Base-by-base conservation (phyloP, 2,113 vertebrate genomes). In the Callospermophilus lateralis region DNA sequence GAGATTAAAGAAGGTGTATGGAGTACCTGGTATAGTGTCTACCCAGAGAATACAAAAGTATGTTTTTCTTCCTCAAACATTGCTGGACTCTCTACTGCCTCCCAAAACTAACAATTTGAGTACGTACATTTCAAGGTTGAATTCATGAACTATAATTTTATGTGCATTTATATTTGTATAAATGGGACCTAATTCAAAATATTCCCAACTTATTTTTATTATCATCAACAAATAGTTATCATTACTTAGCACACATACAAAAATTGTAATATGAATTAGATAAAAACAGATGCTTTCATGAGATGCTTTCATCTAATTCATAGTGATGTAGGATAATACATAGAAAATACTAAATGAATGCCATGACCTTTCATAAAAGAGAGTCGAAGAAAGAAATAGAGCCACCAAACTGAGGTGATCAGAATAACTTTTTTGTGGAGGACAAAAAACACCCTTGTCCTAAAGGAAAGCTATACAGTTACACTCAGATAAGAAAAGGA, bases 171-270 rank as follows among this genome's bases (percentile, higher is more conserved):
- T n/a, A 89, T 63, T 95, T 94, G 72, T 86, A 78, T 93, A 96
- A 96, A 89, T 93, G 48, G 12, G 20, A 95, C 72, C 79, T 97
- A 93, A 97, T 89, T 93, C 55, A 73, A 74, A 95, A 34, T 94
- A 94, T 89, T 86, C 53, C 42, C 70, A 78, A 93, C 58, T 94
- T 74, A 84, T 92, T 94, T 96, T 95, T 97, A 89, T 96, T 81
- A 95, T 37, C 51, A 94, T 48, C 63, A 93, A 93, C 78, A 95
- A 95, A 89, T 28, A 96, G 19, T 94, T 93, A 51, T 92, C n/a
- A 90, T 96, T 70, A 90, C 19, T 84, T 77, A 70, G 70, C 32
- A 92, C 79, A 90, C 7, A 51, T 51, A 77, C 34, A 73, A 32
- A 22, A 58, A 58, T 22, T 58, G 22, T 22, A 58, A 58, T 58